Evolutionary conservation across 2,797 vertebrate species (phyloP).

Genomic region (Sebastes reedi): DNA sequence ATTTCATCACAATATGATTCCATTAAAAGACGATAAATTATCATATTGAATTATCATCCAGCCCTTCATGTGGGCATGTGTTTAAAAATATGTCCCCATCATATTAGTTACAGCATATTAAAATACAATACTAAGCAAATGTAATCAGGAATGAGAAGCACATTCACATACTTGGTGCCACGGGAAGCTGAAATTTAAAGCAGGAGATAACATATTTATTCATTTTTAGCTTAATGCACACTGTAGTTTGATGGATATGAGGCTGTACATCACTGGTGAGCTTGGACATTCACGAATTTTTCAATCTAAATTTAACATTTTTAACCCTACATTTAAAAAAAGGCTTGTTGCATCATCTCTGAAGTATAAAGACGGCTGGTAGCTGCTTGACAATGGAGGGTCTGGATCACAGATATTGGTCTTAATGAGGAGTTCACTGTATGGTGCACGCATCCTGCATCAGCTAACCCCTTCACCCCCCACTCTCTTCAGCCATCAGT

Average conservation of each 20-base stretch:
- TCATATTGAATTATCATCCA: too few relatives aligned
- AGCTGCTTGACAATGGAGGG: constrained; percentile 42
- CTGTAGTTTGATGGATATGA: neutral
- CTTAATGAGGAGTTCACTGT: constrained; percentile 69
- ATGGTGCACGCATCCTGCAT: constrained; percentile 46
- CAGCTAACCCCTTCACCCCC: neutral
- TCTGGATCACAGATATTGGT: constrained; percentile 59
- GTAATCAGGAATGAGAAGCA: neutral
- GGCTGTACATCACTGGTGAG: neutral
- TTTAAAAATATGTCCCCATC: neutral
- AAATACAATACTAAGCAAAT: neutral
- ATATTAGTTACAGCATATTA: neutral
- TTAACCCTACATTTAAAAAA: neutral
- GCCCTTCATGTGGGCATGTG: neutral
- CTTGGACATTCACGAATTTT: neutral
- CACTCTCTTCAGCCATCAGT: constrained; percentile 57
- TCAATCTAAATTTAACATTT: neutral
- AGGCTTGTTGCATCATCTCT: neutral
- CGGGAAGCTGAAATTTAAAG: neutral
- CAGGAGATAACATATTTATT: neutral
- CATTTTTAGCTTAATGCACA: neutral
- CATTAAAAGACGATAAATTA: too few relatives aligned
- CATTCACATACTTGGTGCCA: neutral
- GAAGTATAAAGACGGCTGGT: constrained; percentile 7
- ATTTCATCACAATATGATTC: too few relatives aligned